Evolutionary conservation across 2,888 invertebrate genomes (phyloP), one percentile per base, ranked within the genome.

Genomic region (Melitaea athalia): DNA sequence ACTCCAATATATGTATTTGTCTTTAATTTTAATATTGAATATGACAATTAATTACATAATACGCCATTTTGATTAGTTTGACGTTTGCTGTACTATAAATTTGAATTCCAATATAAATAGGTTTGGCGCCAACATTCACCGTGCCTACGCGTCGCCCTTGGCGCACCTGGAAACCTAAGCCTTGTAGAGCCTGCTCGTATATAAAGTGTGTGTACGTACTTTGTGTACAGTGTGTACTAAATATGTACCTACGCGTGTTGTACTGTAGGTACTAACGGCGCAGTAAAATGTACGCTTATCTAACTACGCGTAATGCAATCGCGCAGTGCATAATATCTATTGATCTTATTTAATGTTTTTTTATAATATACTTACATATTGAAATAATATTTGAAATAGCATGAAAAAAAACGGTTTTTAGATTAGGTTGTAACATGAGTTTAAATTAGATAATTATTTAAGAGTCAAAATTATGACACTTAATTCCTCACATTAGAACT

Each of bases 71-170:
- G 65, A 68, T 66, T 63, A 52, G 59, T 65, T 62, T 65, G 69
- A 69, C 63, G 63, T 59, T 65, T 60, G 57, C 42, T 57, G 60
- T 59, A 62, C 61, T 52, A 65, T 65, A 59, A 69, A 65, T 71
- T 66, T 53, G 49, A 68, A 59, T 70, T 57, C 38, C 59, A 60
- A 64, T 57, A 45, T 45, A 24, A 1, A 24, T 24, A 24, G 45
- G 24, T 68, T 69, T 67, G 74, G 75, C 75, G 75, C 75, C 75
- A 74, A 68, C 70, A 73, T 74, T 78, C 78, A 78, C 77, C 64
- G 67, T 70, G 69, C 71, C 68, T 71, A 75, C 75, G 72, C 70
- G 66, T 68, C 71, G 71, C 59, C 66, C 74, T 69, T 72, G 69
- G 64, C 72, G 57, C 64, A 59, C 57, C 68, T n/a, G 59, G 64